Evolutionary conservation across 1,140 invertebrate genomes (phyloP), one percentile per base, ranked within the genome.

Genomic region (Drosophila oshimai): DNA sequence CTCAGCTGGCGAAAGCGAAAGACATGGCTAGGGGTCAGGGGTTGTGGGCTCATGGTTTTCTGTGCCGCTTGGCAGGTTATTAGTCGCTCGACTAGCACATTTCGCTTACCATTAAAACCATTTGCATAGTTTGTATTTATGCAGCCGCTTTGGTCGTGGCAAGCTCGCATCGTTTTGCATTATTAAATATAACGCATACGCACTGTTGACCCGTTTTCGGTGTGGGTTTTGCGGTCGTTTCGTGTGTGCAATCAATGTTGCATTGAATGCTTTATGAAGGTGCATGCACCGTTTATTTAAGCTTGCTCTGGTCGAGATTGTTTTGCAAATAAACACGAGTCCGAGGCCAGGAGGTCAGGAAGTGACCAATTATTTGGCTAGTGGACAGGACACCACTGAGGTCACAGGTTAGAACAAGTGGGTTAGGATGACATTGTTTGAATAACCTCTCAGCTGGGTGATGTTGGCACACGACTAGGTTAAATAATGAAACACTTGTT

Each of bases 131-230:
- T 71, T 61, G 58, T 62, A 72, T 81, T 65, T 72, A 67, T 80
- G 71, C 65, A 74, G 71, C 18, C 67, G 67, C 33, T 71, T 71
- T 61, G 53, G n/a, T 45, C 12, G 45, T 20, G 20, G 22, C 29
- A 20, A 36, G 37, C 44, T 73, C 31, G 58, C 70, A 61, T 57
- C 44, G 76, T 71, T 80, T 75, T 80, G 77, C 71, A 80, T 80
- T 80, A 80, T 81, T 80, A 72, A 80, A 80, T 81, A 79, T 67
- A 81, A 57, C 46, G 54, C 53, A 81, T 80, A 80, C 77, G 77
- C 72, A 76, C 47, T 20, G 77, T 72, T 80, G 77, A 81, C 77
- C 77, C 53, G 65, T 36, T 79, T 80, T 67, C 7, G 44, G 28
- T 47, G 37, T 6, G 18, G 39, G 28, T n/a, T 34, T 31, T 45